phyloP scores from a whole-genome alignment of 2,113 vertebrate genomes.

The Morone saxatilis region DNA sequence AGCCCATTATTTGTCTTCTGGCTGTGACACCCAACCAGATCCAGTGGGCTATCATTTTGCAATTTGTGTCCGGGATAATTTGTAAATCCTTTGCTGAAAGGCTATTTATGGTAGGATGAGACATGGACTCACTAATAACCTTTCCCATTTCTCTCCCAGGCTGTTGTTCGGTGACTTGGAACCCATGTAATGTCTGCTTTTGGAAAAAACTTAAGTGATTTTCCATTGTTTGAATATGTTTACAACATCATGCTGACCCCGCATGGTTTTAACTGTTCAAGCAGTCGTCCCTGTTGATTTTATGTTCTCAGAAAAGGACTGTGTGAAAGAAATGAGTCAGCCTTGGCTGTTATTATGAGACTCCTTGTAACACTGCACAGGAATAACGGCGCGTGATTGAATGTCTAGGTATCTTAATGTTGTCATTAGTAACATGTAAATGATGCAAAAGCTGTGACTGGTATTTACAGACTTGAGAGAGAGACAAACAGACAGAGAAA shows the following conservation, averaged over 20 bases:
- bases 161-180: slow-evolving; percentile 23
- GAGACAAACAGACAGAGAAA: slow-evolving; percentile 12
- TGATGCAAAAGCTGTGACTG: slow-evolving; percentile 3
- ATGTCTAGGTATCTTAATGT: slow-evolving; percentile 23
- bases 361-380: neutral
- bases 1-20: slow-evolving; percentile 54
- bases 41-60: slow-evolving; percentile 31
- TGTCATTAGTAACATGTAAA: slow-evolving; percentile 9
- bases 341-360: neutral
- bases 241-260: slow-evolving; percentile 16
- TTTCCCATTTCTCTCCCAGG: slow-evolving; percentile 4
- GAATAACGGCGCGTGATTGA: neutral
- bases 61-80: slow-evolving; percentile 32
- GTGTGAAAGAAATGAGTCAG: slow-evolving; percentile 37
- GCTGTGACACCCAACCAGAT: slow-evolving; percentile 22
- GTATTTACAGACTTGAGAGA: slow-evolving; percentile 35
- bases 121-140: slow-evolving; percentile 6
- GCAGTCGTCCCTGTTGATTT: neutral
- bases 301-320: neutral
- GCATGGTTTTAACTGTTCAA: slow-evolving; percentile 14
- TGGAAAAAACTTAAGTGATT: slow-evolving; percentile 59
- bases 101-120: slow-evolving; percentile 43
- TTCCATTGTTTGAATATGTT: slow-evolving; percentile 45
- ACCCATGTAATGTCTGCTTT: slow-evolving; percentile 34
- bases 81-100: slow-evolving; percentile 45